Percentiles rank a stretch among this genome's conserved stretches.
Evolutionary conservation across 2,113 vertebrate species (phyloP).

Genomic region (Toxotes chatareus): DNA sequence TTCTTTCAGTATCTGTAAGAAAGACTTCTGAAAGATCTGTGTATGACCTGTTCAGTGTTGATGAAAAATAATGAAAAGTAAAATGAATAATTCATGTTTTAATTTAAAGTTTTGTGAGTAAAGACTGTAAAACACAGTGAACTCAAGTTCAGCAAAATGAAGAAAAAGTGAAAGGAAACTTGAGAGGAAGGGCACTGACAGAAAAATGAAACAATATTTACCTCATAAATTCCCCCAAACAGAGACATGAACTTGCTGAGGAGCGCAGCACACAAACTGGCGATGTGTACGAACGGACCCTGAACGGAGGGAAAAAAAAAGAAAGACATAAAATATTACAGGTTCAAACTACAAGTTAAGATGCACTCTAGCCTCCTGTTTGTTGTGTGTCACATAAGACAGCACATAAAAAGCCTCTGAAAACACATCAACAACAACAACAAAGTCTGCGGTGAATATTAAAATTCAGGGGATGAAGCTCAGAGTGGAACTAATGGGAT

Average conservation of each 20-base stretch:
- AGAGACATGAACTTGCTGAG: slow-evolving; percentile 98
- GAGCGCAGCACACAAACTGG: slow-evolving; percentile 94
- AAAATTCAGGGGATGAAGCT: slow-evolving; percentile 43
- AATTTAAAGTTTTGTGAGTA: not conserved
- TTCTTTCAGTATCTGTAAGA: not conserved
- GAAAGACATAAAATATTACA: not conserved
- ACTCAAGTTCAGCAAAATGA: not conserved
- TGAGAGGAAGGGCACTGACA: not conserved
- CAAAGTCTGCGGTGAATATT: slow-evolving; percentile 13
- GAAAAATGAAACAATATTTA: slow-evolving; percentile 67
- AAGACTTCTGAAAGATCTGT: too few species aligned
- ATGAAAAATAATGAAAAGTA: not conserved
- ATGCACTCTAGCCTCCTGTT: not conserved
- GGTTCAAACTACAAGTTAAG: not conserved
- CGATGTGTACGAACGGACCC: slow-evolving; percentile 98
- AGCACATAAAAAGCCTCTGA: not conserved
- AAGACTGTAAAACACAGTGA: not conserved
- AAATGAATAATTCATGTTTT: not conserved
- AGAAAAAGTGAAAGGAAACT: not conserved
- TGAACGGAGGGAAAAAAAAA: slow-evolving; percentile 61
- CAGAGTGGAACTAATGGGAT: slow-evolving; percentile 60
- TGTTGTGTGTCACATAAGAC: slow-evolving; percentile 1
- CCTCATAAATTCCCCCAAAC: slow-evolving; percentile 97
- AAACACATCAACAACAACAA: slow-evolving; percentile 18
- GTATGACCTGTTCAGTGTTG: not conserved